These are phyloP conservation scores for Ectemnius continuus DNA, from an alignment of 2,888 invertebrate species.

Conservation along the genomic window DNA sequence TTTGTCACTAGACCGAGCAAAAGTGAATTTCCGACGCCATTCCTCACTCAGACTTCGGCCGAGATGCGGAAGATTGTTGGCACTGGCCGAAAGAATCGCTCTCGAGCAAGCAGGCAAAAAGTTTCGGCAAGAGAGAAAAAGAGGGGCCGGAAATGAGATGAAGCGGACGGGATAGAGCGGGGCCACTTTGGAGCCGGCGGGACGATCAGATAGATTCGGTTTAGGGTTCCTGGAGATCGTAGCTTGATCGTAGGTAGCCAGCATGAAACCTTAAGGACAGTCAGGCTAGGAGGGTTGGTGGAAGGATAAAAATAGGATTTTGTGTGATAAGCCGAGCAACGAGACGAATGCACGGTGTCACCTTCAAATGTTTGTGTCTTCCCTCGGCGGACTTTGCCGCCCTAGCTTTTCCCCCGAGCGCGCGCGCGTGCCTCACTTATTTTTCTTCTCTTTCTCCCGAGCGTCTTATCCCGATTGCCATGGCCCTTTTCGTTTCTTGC, in stretches of 20 bases:
- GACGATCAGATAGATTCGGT: conserved; percentile 56
- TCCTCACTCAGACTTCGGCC: conserved; percentile 7
- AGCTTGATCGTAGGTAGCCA: conserved; percentile 18
- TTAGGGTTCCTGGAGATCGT: conserved; percentile 30
- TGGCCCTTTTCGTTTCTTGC: conserved; percentile 45
- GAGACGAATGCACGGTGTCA: conserved; percentile 51
- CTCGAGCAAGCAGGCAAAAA: background rate
- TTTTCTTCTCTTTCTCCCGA: background rate
- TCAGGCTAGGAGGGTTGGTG: conserved; percentile 12
- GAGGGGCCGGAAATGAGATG: conserved; percentile 48
- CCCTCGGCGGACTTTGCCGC: background rate
- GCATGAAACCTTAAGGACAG: conserved; percentile 8
- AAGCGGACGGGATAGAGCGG: conserved; percentile 44
- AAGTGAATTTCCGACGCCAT: conserved; percentile 17
- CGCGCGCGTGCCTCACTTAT: conserved; percentile 18
- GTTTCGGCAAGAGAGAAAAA: conserved; percentile 19
- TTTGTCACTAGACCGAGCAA: background rate
- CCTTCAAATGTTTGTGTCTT: conserved; percentile 33
- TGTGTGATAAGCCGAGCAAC: conserved; percentile 56
- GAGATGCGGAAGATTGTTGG: background rate
- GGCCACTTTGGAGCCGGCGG: conserved; percentile 47
- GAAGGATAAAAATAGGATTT: conserved; percentile 61
- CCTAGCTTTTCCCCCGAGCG: background rate
- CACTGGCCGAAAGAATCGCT: conserved; percentile 11
- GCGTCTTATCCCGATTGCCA: conserved; percentile 44